A percentile compares a stretch with the other conserved stretches of the same genome.
Conservation (phyloP, 2,797 vertebrate genomes). For the Ctenosaura bakeri region DNA sequence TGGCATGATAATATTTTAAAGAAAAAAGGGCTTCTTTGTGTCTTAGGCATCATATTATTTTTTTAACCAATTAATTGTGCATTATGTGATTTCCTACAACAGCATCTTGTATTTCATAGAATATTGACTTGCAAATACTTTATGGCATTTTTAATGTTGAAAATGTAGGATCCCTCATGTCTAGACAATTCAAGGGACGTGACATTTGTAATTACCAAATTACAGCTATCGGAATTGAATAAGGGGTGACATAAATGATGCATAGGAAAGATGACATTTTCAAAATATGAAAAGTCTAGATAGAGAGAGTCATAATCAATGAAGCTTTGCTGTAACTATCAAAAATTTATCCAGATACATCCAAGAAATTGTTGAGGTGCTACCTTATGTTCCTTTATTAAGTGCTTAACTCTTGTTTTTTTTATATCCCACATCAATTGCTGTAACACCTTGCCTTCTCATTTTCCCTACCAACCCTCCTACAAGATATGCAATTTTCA, state of each 20-base stretch:
- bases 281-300: constrained; percentile 4
- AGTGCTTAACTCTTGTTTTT: background rate
- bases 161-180: constrained; percentile 3
- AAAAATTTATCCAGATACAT: background rate
- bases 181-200: constrained; percentile 13
- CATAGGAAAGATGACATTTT: background rate
- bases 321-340: background rate
- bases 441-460: background rate
- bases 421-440: background rate
- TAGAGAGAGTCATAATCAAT: background rate
- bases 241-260: constrained; percentile 9
- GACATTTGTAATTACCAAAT: constrained; percentile 35
- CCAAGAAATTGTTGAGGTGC: background rate
- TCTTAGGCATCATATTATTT: background rate
- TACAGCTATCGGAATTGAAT: background rate
- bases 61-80: background rate
- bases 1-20: background rate
- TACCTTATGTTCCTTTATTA: background rate
- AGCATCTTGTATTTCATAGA: background rate
- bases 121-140: constrained; percentile 16
- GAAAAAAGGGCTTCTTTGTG: background rate
- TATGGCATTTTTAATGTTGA: constrained; percentile 7
- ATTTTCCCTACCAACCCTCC: background rate
- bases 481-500: too few relatives aligned
- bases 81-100: background rate